Conservation (phyloP, 1,140 invertebrate species). For the Cotesia vestalis region DNA sequence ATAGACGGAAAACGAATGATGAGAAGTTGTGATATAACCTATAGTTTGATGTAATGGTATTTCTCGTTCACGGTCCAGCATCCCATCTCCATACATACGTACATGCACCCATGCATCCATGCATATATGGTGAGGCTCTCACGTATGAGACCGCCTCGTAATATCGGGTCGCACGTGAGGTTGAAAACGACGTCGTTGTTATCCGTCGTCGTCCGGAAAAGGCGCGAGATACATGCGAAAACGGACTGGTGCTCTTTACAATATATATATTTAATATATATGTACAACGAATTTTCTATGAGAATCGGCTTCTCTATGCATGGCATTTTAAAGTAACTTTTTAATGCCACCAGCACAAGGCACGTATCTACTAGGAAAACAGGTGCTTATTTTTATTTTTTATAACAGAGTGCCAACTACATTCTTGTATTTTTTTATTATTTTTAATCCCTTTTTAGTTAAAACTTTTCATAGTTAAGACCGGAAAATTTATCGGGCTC, state of each 20-base stretch:
- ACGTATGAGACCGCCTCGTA: slow-evolving; percentile 34
- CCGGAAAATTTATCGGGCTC: slow-evolving; percentile 33
- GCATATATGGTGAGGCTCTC: background rate
- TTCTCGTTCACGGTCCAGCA: background rate
- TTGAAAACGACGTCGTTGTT: slow-evolving; percentile 35
- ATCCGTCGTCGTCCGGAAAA: slow-evolving; percentile 29
- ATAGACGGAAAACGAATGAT: background rate
- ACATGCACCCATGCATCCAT: background rate
- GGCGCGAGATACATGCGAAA: slow-evolving; percentile 34
- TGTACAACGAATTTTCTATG: slow-evolving; percentile 33
- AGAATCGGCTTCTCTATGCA: slow-evolving; percentile 53
- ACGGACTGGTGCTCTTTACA: slow-evolving; percentile 8
- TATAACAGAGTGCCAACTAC: slow-evolving; percentile 14
- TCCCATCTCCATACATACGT: background rate
- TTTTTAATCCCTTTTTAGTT: slow-evolving; percentile 17
- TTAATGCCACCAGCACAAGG: slow-evolving; percentile 50
- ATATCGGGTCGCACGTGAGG: slow-evolving; percentile 37
- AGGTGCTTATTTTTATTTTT: slow-evolving; percentile 25
- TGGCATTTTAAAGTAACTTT: slow-evolving; percentile 58
- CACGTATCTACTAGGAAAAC: slow-evolving; percentile 32
- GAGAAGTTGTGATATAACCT: background rate
- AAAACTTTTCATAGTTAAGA: slow-evolving; percentile 37
- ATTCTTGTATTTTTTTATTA: background rate
- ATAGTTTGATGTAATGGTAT: slow-evolving; percentile 10
- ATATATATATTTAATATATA: slow-evolving; percentile 4